These are phyloP conservation scores for Sciurus niger DNA, from an alignment of 2,113 vertebrate genomes.

Conservation along the genomic window DNA sequence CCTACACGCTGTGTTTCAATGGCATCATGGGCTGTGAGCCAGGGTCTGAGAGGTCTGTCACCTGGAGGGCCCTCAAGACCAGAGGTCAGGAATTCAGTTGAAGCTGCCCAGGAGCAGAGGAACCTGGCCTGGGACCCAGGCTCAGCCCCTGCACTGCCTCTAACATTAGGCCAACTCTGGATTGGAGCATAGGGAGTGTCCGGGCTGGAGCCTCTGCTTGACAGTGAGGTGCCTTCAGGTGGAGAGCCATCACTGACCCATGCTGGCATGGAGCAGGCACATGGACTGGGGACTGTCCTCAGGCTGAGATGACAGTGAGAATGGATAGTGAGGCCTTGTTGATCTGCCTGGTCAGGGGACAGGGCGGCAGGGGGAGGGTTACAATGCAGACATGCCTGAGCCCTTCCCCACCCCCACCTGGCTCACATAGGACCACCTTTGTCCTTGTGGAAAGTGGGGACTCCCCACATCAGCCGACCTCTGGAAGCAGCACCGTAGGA, in stretches of 20 bases:
- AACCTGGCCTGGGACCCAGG: neutral
- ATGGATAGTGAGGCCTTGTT: neutral
- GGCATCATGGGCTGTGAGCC: neutral
- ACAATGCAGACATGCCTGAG: neutral
- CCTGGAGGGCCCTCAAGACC: neutral
- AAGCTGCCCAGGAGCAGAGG: neutral
- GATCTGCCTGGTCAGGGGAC: neutral
- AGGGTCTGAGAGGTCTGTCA: neutral
- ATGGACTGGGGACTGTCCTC: neutral
- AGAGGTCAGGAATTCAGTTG: neutral
- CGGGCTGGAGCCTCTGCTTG: neutral
- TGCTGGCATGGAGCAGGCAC: neutral
- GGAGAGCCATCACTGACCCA: neutral
- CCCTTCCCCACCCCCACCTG: neutral
- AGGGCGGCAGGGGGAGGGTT: rapidly evolving
- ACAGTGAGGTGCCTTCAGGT: neutral
- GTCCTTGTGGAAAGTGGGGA: neutral
- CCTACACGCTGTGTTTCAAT: no score
- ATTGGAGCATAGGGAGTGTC: neutral
- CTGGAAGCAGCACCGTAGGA: neutral
- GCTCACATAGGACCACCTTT: neutral
- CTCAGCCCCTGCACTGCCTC: neutral
- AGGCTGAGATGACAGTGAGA: neutral
- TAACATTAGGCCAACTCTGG: neutral
- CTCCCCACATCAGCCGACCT: neutral